Evolutionary conservation across 2,888 invertebrate genomes (phyloP), one percentile per base, ranked within the genome.

Genomic region (Cinara cedri): DNA sequence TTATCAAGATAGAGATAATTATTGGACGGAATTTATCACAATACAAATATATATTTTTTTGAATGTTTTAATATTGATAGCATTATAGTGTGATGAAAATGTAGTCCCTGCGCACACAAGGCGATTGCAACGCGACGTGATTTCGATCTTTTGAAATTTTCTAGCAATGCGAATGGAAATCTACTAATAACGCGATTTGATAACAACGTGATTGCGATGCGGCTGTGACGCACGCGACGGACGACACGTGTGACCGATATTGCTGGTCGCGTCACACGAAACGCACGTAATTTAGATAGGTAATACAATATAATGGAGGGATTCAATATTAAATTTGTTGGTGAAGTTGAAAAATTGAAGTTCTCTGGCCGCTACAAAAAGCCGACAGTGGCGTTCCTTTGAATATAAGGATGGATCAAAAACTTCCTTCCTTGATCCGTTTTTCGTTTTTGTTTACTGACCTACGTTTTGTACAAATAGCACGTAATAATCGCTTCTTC

Each of bases 71-170:
- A n/a, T n/a, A n/a, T n/a, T n/a, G n/a, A n/a, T n/a, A n/a, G n/a
- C n/a, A n/a, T n/a, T n/a, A n/a, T n/a, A n/a, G n/a, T n/a, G n/a
- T n/a, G n/a, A n/a, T n/a, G n/a, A n/a, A n/a, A n/a, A n/a, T n/a
- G n/a, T n/a, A n/a, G n/a, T n/a, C 57, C 57, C 24, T 57, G 21
- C 24, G 14, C 57, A 57, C 57, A 57, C 57, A 21, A 57, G 57
- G 24, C 24, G 57, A 57, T 57, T 57, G 14, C 3, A 13, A 57
- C 57, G 24, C 57, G 24, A 57, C 57, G 13, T 13, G 57, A 57
- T 57, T 24, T 24, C 57, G 57, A 24, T 57, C 10, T 55, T 19
- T 55, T n/a, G 57, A 19, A 21, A 57, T 57, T 24, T 57, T 21
- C 13, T 57, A 24, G 8, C 24, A 57, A 57, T 21, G 21, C 21